Evolutionary conservation across 2,797 vertebrate species (phyloP).

Genomic region (Arctocebus calabarensis): DNA sequence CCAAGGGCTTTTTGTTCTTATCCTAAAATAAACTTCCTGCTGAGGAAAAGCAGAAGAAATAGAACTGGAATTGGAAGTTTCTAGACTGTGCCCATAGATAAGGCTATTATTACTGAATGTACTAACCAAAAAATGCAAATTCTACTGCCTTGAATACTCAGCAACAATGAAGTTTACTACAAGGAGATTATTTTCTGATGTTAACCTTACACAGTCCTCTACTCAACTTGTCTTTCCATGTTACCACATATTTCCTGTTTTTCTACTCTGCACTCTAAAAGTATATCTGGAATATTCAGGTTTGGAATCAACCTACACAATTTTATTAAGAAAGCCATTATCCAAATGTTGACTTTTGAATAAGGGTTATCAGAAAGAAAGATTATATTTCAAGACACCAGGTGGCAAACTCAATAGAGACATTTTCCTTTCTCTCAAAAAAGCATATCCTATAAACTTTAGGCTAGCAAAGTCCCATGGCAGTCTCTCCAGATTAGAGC

Average conservation of each 20-base stretch:
- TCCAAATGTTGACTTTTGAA: neutral
- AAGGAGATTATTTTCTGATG: conserved; percentile 39
- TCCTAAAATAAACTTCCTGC: conserved; percentile 50
- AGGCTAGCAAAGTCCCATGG: neutral
- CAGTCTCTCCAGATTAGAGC: neutral
- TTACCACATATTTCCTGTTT: conserved; percentile 22
- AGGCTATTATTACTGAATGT: conserved; percentile 62
- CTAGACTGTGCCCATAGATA: conserved; percentile 18
- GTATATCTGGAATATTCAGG: conserved; percentile 33
- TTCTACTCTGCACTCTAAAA: conserved; percentile 20
- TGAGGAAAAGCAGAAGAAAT: conserved; percentile 40
- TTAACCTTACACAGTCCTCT: neutral
- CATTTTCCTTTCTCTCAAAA: conserved; percentile 42
- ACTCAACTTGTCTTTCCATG: neutral
- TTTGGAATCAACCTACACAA: conserved; percentile 61
- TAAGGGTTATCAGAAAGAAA: conserved; percentile 39
- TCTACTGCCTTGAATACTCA: conserved; percentile 29
- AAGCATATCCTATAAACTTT: neutral
- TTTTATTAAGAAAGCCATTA: conserved; percentile 61
- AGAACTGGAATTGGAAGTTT: conserved; percentile 28
- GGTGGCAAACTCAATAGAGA: neutral
- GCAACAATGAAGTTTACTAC: conserved; percentile 31
- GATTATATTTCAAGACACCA: conserved; percentile 37
- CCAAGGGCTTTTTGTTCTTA: conserved; percentile 5
- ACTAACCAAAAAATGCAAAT: conserved; percentile 26